phyloP scores from a whole-genome alignment of 1,140 invertebrate species.

The Brachionus plicatilis region DNA sequence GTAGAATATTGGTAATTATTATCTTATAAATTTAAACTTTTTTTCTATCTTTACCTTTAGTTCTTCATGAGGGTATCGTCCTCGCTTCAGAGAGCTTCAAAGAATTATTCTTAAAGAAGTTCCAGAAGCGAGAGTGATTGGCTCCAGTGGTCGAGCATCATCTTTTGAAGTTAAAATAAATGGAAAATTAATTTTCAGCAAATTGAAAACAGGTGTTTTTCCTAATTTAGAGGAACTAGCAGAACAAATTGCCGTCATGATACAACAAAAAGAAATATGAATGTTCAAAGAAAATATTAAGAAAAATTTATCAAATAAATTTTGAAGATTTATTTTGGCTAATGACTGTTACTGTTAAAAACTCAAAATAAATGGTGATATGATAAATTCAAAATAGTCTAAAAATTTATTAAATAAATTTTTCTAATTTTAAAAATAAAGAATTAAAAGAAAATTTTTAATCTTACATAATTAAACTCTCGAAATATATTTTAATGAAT shows the following conservation, averaged over 20 bases:
- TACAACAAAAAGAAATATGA: neutral
- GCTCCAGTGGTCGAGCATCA: neutral
- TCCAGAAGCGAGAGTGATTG: conserved; percentile 16
- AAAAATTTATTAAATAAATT: neutral
- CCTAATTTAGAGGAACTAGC: neutral
- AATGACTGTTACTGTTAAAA: neutral
- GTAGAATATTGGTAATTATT: conserved; percentile 6
- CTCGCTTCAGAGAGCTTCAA: conserved; percentile 24
- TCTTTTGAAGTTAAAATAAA: conserved; percentile 37
- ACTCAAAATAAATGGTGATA: neutral
- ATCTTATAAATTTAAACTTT: neutral
- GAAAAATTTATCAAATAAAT: neutral
- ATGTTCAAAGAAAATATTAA: neutral
- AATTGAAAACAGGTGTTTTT: conserved; percentile 30
- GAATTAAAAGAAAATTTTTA: too few relatives aligned
- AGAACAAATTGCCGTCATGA: neutral
- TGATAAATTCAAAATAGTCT: neutral
- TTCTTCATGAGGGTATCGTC: neutral
- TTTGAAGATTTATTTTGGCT: neutral
- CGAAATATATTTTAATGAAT: too few relatives aligned
- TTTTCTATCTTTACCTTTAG: neutral
- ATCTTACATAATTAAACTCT: too few relatives aligned
- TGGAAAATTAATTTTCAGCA: conserved; percentile 25
- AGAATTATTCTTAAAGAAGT: neutral
- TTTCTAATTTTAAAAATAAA: neutral